Base-by-base conservation (phyloP, 2,888 invertebrate genomes). In the Molorchus minor region DNA sequence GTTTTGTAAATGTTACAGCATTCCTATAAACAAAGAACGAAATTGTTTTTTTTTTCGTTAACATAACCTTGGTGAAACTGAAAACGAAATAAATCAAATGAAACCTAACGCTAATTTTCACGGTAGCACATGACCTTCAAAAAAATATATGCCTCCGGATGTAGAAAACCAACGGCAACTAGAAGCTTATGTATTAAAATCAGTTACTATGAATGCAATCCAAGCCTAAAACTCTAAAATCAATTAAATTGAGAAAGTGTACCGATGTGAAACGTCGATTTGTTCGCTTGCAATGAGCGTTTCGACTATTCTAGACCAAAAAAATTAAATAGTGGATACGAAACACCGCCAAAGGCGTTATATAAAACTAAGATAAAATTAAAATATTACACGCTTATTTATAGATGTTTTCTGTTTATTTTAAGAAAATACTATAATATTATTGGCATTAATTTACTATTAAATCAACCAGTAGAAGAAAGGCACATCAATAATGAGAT, bases 191-290 rank as follows among this genome's bases (percentile, higher is more conserved):
- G 16, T 16, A 40, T n/a, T 19, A n/a, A 19, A 40, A 19, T n/a
- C 40, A 19, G 17, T 40, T 40, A 40, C 4, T 8, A 36, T 2
- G 8, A 40, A 19, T 12, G 17, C 16, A 36, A 36, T 36, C 16
- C 10, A 16, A 40, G 17, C 12, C 20, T n/a, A n/a, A n/a, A n/a
- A n/a, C n/a, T 19, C 7, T 15, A 16, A 40, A 52, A 10, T 52
- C 40, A 36, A 52, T 52, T 38, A 17, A 52, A 30, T 52, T 17
- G 40, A 41, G 56, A 57, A 57, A 57, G 56, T 51, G 51, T 51
- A 57, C 38, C 19, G 30, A 20, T 33, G 47, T 20, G 41, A 40
- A 47, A 47, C 16, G 35, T 13, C 33, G 19, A 20, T 43, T 56
- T 49, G 15, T 35, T 56, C 33, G 16, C 41, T 43, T 41, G 30